A percentile compares a stretch with the other conserved stretches of the same genome.
Evolutionary conservation across 2,113 vertebrate species (phyloP).

Genomic region (Axis porcinus): DNA sequence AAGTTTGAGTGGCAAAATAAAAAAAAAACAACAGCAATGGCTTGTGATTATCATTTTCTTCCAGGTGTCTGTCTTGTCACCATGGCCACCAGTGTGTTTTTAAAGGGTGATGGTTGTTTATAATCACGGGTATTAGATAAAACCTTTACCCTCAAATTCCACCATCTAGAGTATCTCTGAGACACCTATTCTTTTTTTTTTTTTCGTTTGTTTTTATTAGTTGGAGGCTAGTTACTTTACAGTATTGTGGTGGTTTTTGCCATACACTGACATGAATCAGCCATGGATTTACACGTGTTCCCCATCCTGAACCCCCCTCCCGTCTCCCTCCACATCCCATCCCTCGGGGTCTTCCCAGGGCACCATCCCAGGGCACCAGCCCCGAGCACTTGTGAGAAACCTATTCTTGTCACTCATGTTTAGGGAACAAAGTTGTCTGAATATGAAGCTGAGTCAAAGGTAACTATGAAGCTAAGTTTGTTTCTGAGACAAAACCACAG

Average conservation of each 20-base stretch:
- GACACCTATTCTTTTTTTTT: neutral
- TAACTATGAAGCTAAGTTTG: neutral
- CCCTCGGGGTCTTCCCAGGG: too few relatives aligned
- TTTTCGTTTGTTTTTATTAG: too few relatives aligned
- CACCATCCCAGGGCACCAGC: too few relatives aligned
- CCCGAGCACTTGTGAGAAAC: too few relatives aligned
- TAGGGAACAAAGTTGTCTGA: neutral
- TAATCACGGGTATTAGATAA: rapidly evolving
- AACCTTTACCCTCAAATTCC: neutral
- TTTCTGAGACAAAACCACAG: neutral
- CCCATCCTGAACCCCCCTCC: too few relatives aligned
- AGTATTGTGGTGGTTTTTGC: too few relatives aligned
- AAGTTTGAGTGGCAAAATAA: constrained; percentile 70
- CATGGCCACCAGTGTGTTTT: neutral
- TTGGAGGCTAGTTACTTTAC: too few relatives aligned
- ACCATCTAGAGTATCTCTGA: rapidly evolving
- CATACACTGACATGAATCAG: too few relatives aligned
- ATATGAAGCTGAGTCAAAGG: neutral
- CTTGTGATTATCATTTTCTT: neutral
- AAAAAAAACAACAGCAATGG: constrained; percentile 68
- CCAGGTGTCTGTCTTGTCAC: neutral
- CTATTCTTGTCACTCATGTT: neutral
- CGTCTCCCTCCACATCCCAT: too few relatives aligned
- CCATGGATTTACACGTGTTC: too few relatives aligned
- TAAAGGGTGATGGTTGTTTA: neutral